Conservation (phyloP, 2,888 invertebrate genomes). For the Erpobdella octoculata region DNA sequence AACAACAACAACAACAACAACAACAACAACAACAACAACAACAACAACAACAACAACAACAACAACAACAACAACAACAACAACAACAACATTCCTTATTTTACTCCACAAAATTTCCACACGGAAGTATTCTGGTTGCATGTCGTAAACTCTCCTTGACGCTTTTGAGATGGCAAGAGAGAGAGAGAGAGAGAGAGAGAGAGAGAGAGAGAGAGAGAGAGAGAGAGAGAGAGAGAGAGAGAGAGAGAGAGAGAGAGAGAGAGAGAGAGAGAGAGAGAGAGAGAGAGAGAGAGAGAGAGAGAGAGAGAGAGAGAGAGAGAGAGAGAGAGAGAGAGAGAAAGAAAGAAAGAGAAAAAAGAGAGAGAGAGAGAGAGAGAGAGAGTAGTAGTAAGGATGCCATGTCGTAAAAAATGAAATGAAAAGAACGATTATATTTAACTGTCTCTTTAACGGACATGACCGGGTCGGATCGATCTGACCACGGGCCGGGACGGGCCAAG, state of each 20-base stretch:
- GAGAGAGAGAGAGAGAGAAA: background rate
- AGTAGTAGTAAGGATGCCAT: too few species aligned
- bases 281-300: too few species aligned
- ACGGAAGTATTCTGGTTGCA: too few species aligned
- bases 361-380: too few species aligned
- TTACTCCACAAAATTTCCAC: too few species aligned
- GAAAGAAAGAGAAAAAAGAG: too few species aligned
- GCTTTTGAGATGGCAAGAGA: background rate
- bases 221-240: background rate
- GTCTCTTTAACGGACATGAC: too few species aligned
- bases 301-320: background rate
- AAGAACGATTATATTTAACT: too few species aligned
- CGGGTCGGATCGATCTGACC: too few species aligned
- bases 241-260: background rate
- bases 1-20: background rate
- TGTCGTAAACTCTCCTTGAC: background rate
- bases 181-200: background rate
- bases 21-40: conserved; percentile 1
- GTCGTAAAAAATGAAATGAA: too few species aligned
- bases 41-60: background rate
- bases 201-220: background rate
- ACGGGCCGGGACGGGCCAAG: too few species aligned
- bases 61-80: conserved; percentile 1
- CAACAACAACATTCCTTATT: too few species aligned
- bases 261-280: background rate